Evolutionary conservation across 2,888 invertebrate species (phyloP).

Genomic region (Himalopsyche japonica): DNA sequence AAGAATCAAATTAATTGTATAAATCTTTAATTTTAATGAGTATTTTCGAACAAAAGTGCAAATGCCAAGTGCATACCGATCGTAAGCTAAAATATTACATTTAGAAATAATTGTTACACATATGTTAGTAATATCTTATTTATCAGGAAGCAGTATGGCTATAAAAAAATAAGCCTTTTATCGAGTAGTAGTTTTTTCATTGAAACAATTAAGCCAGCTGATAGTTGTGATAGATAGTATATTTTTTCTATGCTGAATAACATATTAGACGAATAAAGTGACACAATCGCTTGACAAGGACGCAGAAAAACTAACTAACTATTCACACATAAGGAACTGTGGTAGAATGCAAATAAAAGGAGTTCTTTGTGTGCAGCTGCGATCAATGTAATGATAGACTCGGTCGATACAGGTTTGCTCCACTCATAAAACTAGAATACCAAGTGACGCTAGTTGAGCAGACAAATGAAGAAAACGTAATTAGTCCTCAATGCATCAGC

Average conservation of each 20-base stretch:
- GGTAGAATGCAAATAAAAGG: constrained; percentile 36
- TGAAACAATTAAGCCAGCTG: not conserved
- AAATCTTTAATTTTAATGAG: too few relatives aligned
- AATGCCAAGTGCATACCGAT: too few relatives aligned
- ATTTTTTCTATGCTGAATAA: not conserved
- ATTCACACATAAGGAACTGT: not conserved
- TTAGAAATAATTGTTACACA: too few relatives aligned
- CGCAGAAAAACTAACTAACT: not conserved
- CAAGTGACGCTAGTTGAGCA: not conserved
- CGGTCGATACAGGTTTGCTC: not conserved
- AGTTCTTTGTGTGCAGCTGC: constrained; percentile 18
- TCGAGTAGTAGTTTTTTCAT: not conserved
- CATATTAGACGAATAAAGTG: not conserved
- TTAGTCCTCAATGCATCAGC: constrained; percentile 1
- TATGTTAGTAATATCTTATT: too few relatives aligned
- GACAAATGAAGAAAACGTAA: constrained; percentile 3
- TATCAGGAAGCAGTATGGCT: too few relatives aligned
- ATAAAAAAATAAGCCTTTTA: too few relatives aligned
- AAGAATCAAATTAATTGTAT: too few relatives aligned
- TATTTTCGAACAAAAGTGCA: too few relatives aligned
- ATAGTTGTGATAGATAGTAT: not conserved
- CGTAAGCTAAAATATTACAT: too few relatives aligned
- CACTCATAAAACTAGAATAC: not conserved
- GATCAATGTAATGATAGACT: constrained; percentile 21
- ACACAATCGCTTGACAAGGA: not conserved